phyloP scores from a whole-genome alignment of 2,113 vertebrate species.

The Pleuronectes platessa region DNA sequence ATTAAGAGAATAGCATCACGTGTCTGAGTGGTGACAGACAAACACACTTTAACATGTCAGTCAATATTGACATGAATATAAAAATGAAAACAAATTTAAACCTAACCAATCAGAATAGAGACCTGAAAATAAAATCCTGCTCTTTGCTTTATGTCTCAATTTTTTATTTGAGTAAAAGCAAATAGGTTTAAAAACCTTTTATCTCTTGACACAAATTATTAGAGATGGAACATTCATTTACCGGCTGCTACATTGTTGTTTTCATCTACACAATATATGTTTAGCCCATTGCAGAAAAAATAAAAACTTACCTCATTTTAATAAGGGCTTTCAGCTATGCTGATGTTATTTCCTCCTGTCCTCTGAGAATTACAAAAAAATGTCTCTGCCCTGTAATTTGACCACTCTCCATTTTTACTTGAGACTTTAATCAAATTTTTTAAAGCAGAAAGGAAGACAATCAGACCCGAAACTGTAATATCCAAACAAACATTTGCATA shows the following conservation, averaged over 20 bases:
- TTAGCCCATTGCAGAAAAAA: constrained; percentile 46
- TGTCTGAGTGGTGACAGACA: no score
- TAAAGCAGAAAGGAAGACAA: constrained; percentile 76
- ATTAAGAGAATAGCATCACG: background rate
- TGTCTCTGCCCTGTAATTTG: constrained; percentile 69
- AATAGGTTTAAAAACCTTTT: constrained; percentile 39
- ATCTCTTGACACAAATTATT: no score
- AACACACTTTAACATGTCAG: background rate
- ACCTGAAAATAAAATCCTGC: background rate
- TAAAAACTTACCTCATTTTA: constrained; percentile 74
- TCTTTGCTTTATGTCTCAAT: background rate
- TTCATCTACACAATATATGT: constrained; percentile 60
- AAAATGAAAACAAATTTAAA: background rate
- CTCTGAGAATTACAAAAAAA: constrained; percentile 69
- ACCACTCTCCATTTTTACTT: constrained; percentile 63
- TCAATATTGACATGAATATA: background rate
- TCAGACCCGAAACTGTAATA: constrained; percentile 77
- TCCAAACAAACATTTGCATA: constrained; percentile 83
- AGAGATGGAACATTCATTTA: constrained; percentile 35
- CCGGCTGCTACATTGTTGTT: constrained; percentile 42
- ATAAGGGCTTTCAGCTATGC: constrained; percentile 81
- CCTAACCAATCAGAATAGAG: background rate
- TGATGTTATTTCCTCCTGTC: constrained; percentile 81
- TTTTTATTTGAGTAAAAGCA: background rate
- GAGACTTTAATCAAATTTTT: constrained; percentile 80